Evolutionary conservation across 1,140 invertebrate species (phyloP).

Genomic region (Saxidomus purpurata): DNA sequence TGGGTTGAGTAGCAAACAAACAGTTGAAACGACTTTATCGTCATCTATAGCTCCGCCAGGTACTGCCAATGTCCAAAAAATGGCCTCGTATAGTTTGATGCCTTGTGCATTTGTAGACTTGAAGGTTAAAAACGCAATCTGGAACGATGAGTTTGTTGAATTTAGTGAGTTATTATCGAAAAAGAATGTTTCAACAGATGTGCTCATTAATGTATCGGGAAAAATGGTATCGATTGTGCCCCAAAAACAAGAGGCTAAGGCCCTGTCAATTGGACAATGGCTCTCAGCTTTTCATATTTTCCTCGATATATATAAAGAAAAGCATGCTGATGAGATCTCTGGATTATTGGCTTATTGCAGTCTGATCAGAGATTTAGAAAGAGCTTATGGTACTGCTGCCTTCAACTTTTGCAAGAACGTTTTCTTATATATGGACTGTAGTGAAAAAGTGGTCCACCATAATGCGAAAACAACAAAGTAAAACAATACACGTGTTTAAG

Average conservation of each 20-base stretch:
- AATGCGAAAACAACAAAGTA: too few relatives aligned
- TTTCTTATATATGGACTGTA: too few relatives aligned
- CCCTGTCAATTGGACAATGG: background rate
- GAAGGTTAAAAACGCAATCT: background rate
- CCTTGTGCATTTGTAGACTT: background rate
- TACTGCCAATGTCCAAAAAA: background rate
- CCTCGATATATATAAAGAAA: background rate
- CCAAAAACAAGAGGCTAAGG: background rate
- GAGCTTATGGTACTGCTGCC: background rate
- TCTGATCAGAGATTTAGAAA: background rate
- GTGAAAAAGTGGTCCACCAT: too few relatives aligned
- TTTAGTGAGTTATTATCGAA: background rate
- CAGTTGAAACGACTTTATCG: background rate
- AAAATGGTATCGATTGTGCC: background rate
- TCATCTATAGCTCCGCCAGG: background rate
- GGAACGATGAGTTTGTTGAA: background rate
- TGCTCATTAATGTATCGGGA: background rate
- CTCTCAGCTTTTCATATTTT: background rate
- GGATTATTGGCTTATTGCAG: slow-evolving; percentile 2
- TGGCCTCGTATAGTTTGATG: background rate
- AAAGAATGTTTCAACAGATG: background rate
- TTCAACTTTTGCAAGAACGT: slow-evolving; percentile 1
- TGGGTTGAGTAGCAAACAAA: too few relatives aligned
- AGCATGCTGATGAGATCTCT: background rate
- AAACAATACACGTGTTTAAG: too few relatives aligned